Percentiles rank a stretch among this genome's conserved stretches.
phyloP scores from a whole-genome alignment of 2,797 vertebrate genomes.

The Pelochelys cantorii region DNA sequence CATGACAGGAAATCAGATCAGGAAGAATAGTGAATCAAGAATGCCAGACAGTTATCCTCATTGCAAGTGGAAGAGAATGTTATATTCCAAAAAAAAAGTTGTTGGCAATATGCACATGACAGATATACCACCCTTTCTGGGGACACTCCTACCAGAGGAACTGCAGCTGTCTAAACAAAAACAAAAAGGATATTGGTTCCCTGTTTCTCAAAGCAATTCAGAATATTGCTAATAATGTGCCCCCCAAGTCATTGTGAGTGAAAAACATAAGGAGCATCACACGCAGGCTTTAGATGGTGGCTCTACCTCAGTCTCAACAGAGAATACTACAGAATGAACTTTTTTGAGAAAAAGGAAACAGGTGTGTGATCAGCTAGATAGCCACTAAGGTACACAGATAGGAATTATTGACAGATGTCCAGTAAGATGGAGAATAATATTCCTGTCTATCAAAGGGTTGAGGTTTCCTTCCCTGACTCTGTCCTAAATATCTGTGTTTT shows the following conservation, averaged over 20 bases:
- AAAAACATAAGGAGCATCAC: background rate
- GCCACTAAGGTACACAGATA: background rate
- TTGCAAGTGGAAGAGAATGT: background rate
- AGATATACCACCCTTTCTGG: background rate
- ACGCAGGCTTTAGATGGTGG: background rate
- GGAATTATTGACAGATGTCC: slow-evolving; percentile 59
- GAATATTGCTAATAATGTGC: background rate
- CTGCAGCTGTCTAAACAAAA: background rate
- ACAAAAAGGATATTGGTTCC: background rate
- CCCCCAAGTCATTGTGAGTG: background rate
- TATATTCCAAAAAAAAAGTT: background rate
- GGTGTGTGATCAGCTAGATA: slow-evolving; percentile 36
- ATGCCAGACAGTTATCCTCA: fast-evolving
- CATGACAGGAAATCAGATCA: background rate
- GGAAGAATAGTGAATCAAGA: background rate
- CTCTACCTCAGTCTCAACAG: slow-evolving; percentile 3
- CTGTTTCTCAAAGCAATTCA: background rate
- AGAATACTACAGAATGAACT: slow-evolving; percentile 43
- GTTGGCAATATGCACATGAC: background rate
- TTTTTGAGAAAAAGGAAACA: slow-evolving; percentile 44
- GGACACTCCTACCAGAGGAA: background rate
- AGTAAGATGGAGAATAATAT: slow-evolving; percentile 59
- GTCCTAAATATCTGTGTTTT: slow-evolving; percentile 49
- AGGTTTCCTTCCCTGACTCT: slow-evolving; percentile 55
- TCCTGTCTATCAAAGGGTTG: slow-evolving; percentile 43